Evolutionary conservation across 2,797 vertebrate species (phyloP), one percentile per base, ranked within the genome.

Genomic region (Gadopsis marmoratus): DNA sequence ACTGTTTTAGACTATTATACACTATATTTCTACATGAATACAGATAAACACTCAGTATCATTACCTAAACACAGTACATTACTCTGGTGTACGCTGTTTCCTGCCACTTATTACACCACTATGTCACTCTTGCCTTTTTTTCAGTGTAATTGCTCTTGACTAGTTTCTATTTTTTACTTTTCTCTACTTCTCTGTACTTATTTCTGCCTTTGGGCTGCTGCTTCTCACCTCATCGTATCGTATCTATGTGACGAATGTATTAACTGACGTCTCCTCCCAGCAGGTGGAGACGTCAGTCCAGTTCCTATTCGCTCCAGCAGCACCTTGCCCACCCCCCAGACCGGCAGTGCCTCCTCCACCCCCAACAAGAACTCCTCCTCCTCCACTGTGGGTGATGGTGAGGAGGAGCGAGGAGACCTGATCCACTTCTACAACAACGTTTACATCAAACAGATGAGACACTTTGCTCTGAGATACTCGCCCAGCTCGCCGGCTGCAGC

Each of bases 381-480:
- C 56, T 19, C 56, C 39, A 0, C 55, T 0, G 53, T 78, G 92
- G 75, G 86, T 41, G 85, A 47, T 2, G 76, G 23, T 0, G 96
- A 96, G 70, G 96, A 97, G 39, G 95, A 98, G 81, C 92, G 96
- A 4, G 97, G 96, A 4, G 96, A 98, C 90, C 96, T 98, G 62
- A 97, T 98, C 82, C 96, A 95, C 63, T 98, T 98, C 93, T 98
- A 98, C 84, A 98, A 98, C 88, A 95, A 87, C 5, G 84, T 97
- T 83, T 98, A 97, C 74, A 92, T 96, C 26, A 96, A 96, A 78
- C 95, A 96, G 70, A 97, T 98, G 55, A 94, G 95, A 56, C 86
- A 81, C 5, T 98, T 97, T 17, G 97, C 96, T 78, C 88, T 97
- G 45, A 96, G 95, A 79, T 98, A 97, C 71, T 96, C 96, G 0